Percentiles rank a stretch among this genome's conserved stretches.
Conservation (phyloP, 2,113 vertebrate species). For the Lethenteron camtschaticum region DNA sequence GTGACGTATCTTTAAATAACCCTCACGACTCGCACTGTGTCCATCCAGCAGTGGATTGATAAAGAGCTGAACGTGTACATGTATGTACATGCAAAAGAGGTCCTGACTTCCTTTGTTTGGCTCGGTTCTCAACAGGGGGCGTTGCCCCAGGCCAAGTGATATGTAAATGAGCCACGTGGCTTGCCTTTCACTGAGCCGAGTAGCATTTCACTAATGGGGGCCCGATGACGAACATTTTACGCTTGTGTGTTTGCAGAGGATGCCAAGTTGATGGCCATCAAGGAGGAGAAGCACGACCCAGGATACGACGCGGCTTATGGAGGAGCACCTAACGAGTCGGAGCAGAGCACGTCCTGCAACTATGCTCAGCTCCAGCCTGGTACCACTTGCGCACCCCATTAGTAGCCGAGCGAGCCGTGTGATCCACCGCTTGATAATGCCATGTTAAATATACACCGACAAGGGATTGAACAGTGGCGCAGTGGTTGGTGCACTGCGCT, state of each 20-base stretch:
- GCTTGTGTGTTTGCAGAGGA: slow-evolving; percentile 41
- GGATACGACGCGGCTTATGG: slow-evolving; percentile 77
- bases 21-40: too few relatives aligned
- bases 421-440: too few relatives aligned
- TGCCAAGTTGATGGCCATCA: slow-evolving; percentile 78
- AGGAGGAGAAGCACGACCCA: slow-evolving; percentile 83
- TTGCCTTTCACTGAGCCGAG: background rate
- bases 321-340: slow-evolving; percentile 17
- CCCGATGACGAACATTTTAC: background rate
- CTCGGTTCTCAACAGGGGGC: background rate
- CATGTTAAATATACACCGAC: too few relatives aligned
- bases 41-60: too few relatives aligned
- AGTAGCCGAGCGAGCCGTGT: too few relatives aligned
- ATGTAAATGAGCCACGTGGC: background rate
- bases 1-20: too few relatives aligned
- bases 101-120: background rate
- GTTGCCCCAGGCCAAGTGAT: background rate
- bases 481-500: too few relatives aligned
- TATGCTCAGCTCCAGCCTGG: too few relatives aligned
- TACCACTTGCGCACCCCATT: too few relatives aligned
- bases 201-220: background rate
- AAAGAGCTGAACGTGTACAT: background rate
- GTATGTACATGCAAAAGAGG: background rate
- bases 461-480: too few relatives aligned
- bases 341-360: too few relatives aligned